Base-by-base conservation (phyloP, 2,888 invertebrate genomes). In the Chrysolina oricalcia region DNA sequence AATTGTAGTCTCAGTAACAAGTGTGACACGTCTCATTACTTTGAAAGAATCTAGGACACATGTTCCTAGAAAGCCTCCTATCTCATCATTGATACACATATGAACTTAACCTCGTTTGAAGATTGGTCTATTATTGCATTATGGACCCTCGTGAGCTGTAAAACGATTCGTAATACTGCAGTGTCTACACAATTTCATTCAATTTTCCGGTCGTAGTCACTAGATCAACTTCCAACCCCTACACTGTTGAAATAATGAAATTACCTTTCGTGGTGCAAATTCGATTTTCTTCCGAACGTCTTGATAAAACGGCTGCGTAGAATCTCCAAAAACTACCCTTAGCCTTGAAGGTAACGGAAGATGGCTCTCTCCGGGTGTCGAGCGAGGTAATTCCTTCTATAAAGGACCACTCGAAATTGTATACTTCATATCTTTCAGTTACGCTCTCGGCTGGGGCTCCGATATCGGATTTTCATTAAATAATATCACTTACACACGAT, bases 161-260 rank as follows among this genome's bases (percentile, higher is more conserved):
- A 13, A 53, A 4, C 21, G 53, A 53, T 23, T 4, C 19, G 17
- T 13, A 9, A 19, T 21, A 21, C 11, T 21, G 13, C 53, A 21
- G 11, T 21, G 53, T 21, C 19, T 53, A 15, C 53, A 53, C 19
- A 53, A 19, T 53, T 53, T 53, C 21, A 53, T 53, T 53, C 21
- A 13, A 65, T 46, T 43, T 65, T 41, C 46, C 9, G n/a, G 21
- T 35, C 15, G 35, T 59, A 59, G n/a, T 15, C 59, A 9, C 9
- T 27, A 35, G 27, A 59, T 59, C 35, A 59, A 59, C 59, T 11
- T 59, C 35, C 3, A 53, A 59, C 59, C 27, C 35, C 59, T 8
- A n/a, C 35, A 23, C 35, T 35, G 59, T 5, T n/a, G 59, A 68
- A 50, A 68, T 73, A 68, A 72, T 72, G 72, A 68, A 73, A 73